phyloP scores from a whole-genome alignment of 2,888 invertebrate species.

The Perdita meconis region DNA sequence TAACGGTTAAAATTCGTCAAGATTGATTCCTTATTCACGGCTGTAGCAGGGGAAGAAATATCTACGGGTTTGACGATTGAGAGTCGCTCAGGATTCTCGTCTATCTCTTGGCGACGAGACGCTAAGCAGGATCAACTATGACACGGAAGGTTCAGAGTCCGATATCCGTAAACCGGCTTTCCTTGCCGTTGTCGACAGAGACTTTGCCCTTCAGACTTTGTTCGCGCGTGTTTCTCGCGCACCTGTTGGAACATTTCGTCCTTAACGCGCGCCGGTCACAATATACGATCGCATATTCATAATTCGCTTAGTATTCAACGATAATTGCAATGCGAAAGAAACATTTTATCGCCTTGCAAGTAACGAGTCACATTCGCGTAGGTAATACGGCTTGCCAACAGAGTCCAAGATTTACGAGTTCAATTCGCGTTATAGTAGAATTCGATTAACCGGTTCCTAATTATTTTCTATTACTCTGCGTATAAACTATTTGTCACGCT shows the following conservation, averaged over 20 bases:
- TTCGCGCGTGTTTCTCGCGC: conserved; percentile 37
- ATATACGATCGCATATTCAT: not conserved
- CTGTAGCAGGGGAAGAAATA: no score
- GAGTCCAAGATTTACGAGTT: no score
- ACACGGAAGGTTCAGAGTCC: conserved; percentile 60
- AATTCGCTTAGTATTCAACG: not conserved
- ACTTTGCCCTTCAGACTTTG: conserved; percentile 66
- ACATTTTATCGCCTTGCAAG: not conserved
- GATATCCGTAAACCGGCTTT: conserved; percentile 64
- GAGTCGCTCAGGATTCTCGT: not conserved
- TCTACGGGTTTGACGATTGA: no score
- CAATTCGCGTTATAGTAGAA: no score
- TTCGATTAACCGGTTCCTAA: no score
- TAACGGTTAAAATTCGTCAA: no score
- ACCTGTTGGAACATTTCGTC: conserved; percentile 31
- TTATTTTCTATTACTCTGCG: no score
- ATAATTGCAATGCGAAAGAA: not conserved
- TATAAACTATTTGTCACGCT: no score
- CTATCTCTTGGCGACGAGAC: not conserved
- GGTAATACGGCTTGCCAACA: no score
- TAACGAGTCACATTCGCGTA: no score
- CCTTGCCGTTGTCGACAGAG: conserved; percentile 46
- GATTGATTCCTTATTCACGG: no score
- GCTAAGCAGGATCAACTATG: conserved; percentile 14
- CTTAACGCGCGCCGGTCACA: not conserved